Percentiles rank a stretch among this genome's conserved stretches.
These are phyloP conservation scores for Ia io DNA, from an alignment of 2,113 vertebrate species.

Conservation along the genomic window DNA sequence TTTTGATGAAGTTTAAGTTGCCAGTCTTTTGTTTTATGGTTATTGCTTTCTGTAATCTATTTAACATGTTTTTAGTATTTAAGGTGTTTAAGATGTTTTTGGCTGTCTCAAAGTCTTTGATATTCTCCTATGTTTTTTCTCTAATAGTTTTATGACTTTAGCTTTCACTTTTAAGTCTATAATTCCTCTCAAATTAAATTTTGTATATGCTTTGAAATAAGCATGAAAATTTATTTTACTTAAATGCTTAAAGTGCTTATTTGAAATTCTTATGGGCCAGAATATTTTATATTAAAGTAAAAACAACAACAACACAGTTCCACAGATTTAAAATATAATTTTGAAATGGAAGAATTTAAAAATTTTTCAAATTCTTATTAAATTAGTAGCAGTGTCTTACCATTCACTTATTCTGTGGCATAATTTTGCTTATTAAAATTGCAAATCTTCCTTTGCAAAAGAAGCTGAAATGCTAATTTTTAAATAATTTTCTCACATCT, in stretches of 20 bases:
- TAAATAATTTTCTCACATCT: not conserved
- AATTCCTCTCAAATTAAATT: conserved; percentile 11
- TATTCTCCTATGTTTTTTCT: not conserved
- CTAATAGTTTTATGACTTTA: conserved; percentile 13
- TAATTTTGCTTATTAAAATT: conserved; percentile 24
- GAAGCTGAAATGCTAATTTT: not conserved
- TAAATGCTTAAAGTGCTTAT: conserved; percentile 11
- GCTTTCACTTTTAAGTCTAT: not conserved
- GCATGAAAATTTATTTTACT: not conserved
- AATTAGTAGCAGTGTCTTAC: not conserved
- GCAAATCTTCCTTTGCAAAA: not conserved
- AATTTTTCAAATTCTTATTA: not conserved
- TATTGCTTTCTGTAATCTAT: not conserved
- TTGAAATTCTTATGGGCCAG: not conserved
- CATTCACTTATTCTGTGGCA: not conserved
- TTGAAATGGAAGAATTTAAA: not conserved
- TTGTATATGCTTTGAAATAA: not conserved
- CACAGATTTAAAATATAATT: conserved; percentile 18
- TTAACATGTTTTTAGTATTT: not conserved
- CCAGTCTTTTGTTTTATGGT: not conserved
- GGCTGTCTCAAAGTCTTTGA: not conserved
- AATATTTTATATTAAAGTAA: conserved; percentile 20
- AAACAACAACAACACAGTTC: not conserved
- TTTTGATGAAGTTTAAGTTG: not conserved
- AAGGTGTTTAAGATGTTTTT: not conserved